A percentile compares a stretch with the other conserved stretches of the same genome.
Evolutionary conservation across 2,113 vertebrate genomes (phyloP).

Genomic region (Corythoichthys haematopterus): DNA sequence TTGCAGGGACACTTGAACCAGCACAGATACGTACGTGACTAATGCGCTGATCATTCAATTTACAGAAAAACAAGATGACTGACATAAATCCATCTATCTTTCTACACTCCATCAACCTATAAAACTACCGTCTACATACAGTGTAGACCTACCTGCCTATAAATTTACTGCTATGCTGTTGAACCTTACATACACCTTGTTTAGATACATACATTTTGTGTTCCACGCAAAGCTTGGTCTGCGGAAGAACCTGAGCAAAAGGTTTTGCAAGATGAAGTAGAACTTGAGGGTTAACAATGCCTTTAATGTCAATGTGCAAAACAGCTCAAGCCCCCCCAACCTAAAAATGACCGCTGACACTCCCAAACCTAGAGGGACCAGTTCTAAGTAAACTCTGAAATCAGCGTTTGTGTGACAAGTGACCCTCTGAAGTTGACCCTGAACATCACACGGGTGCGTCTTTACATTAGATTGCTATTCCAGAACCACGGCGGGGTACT

Average conservation of each 20-base stretch:
- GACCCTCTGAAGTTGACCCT: slow-evolving; percentile 2
- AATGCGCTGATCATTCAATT: not conserved
- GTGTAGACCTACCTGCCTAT: too few relatives aligned
- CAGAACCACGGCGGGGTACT: not conserved
- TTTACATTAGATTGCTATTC: not conserved
- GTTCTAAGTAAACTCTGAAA: slow-evolving; percentile 2
- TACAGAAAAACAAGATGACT: not conserved
- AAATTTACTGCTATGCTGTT: too few relatives aligned
- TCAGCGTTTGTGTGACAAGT: not conserved
- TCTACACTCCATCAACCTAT: too few relatives aligned
- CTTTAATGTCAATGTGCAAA: slow-evolving; percentile 3
- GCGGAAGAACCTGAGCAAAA: not conserved
- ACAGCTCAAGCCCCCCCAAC: not conserved
- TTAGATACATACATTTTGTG: not conserved
- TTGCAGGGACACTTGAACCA: not conserved
- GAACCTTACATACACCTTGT: too few relatives aligned
- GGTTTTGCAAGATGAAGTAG: not conserved
- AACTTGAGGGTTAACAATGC: not conserved
- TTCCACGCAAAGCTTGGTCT: not conserved
- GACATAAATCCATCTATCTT: not conserved
- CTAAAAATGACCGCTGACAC: not conserved
- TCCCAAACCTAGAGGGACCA: not conserved
- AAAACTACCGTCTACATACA: too few relatives aligned
- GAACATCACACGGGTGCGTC: not conserved
- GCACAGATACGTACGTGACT: not conserved